phyloP scores from a whole-genome alignment of 2,888 invertebrate genomes.

The Mycogona germanica region DNA sequence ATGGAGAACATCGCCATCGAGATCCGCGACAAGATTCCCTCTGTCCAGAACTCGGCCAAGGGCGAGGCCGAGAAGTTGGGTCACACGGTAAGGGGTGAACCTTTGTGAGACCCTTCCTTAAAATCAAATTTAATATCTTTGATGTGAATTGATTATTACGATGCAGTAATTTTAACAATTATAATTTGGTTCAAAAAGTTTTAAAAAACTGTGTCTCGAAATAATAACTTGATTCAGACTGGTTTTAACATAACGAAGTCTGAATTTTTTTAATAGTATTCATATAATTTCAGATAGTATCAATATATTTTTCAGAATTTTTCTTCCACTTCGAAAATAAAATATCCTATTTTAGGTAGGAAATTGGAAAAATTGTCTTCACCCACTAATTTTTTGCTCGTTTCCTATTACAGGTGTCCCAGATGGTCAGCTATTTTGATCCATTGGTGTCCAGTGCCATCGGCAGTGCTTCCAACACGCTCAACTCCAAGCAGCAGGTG shows the following conservation, averaged over 20 bases:
- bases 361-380: background rate
- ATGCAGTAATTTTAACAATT: too few relatives aligned
- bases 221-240: too few relatives aligned
- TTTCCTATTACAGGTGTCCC: constrained; percentile 32
- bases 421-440: constrained; percentile 59
- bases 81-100: constrained; percentile 51
- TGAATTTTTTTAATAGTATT: too few relatives aligned
- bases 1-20: constrained; percentile 67
- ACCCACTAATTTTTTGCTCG: background rate
- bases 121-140: too few relatives aligned
- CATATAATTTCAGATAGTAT: too few relatives aligned
- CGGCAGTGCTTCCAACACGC: constrained; percentile 69
- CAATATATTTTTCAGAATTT: background rate
- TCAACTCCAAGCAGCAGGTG: constrained; percentile 77
- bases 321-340: background rate
- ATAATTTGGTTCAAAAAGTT: too few relatives aligned
- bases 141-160: background rate
- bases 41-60: constrained; percentile 70
- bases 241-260: too few relatives aligned
- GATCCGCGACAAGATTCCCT: constrained; percentile 70
- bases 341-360: background rate
- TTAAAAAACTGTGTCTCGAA: too few relatives aligned
- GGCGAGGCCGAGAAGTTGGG: constrained; percentile 88
- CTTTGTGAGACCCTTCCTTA: constrained; percentile 5
- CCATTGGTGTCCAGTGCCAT: constrained; percentile 71